phyloP scores from a whole-genome alignment of 2,113 vertebrate species.

The Cyprinodon brontotheroides region DNA sequence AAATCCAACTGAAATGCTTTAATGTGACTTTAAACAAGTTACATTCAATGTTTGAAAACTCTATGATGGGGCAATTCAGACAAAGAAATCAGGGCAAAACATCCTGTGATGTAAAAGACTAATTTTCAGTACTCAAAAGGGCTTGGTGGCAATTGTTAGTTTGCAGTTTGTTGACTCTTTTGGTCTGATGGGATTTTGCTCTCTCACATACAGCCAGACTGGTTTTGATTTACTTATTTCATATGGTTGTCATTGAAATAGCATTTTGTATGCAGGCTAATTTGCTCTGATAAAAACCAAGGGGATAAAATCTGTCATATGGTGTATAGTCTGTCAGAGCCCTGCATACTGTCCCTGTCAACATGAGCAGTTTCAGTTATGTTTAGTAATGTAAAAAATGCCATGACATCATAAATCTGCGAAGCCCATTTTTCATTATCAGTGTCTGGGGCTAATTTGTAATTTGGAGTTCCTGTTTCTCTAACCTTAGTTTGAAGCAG shows the following conservation, averaged over 20 bases:
- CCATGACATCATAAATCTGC: conserved; percentile 42
- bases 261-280: background rate
- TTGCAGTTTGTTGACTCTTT: background rate
- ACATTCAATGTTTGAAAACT: background rate
- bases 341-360: conserved; percentile 18
- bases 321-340: background rate
- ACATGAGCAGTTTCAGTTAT: conserved; percentile 5
- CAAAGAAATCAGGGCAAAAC: background rate
- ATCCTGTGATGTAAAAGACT: background rate
- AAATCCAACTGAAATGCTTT: background rate
- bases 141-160: background rate
- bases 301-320: background rate
- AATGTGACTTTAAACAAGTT: background rate
- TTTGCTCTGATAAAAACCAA: background rate
- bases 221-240: background rate
- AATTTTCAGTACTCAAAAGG: background rate
- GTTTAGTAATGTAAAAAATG: conserved; percentile 38
- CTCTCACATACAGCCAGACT: background rate
- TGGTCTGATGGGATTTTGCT: too few relatives aligned
- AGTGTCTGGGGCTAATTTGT: conserved; percentile 27
- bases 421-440: conserved; percentile 22
- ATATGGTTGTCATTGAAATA: background rate
- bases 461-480: conserved; percentile 20
- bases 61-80: background rate
- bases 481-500: conserved; percentile 1